Percentiles rank a stretch among this genome's conserved stretches.
Evolutionary conservation across 2,113 vertebrate genomes (phyloP).

Genomic region (Pygoscelis adeliae): DNA sequence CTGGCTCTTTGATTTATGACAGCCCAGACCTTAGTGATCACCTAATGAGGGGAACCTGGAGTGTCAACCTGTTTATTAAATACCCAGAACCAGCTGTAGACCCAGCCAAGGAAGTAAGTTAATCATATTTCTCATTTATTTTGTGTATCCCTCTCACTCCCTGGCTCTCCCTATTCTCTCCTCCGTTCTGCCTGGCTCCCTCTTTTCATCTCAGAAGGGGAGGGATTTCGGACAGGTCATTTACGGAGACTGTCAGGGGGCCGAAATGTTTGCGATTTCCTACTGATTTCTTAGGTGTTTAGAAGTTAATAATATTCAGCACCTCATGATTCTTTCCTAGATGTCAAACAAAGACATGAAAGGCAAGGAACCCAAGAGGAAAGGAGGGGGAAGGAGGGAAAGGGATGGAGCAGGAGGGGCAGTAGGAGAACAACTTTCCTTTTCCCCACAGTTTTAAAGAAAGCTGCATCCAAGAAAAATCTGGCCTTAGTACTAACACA

Average conservation of each 20-base stretch:
- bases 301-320: constrained; percentile 82
- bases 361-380: constrained; percentile 73
- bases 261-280: constrained; percentile 72
- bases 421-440: background rate
- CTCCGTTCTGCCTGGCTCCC: constrained; percentile 70
- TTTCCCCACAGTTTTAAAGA: background rate
- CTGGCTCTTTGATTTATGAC: constrained; percentile 93
- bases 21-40: constrained; percentile 82
- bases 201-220: constrained; percentile 74
- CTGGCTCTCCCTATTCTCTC: background rate
- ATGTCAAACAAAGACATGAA: constrained; percentile 77
- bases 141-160: constrained; percentile 33
- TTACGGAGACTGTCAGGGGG: constrained; percentile 70
- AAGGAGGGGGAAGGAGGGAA: constrained; percentile 44
- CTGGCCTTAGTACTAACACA: background rate
- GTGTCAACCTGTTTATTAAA: constrained; percentile 99
- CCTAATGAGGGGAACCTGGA: constrained; percentile 94
- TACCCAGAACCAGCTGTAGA: constrained; percentile 92
- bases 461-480: background rate
- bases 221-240: constrained; percentile 69
- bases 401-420: background rate
- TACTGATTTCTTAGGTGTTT: constrained; percentile 82
- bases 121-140: constrained; percentile 82
- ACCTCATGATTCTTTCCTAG: constrained; percentile 81
- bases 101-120: constrained; percentile 71